These are phyloP conservation scores for Drosophila paracracens DNA, from an alignment of 2,888 invertebrate species.

Conservation along the genomic window DNA sequence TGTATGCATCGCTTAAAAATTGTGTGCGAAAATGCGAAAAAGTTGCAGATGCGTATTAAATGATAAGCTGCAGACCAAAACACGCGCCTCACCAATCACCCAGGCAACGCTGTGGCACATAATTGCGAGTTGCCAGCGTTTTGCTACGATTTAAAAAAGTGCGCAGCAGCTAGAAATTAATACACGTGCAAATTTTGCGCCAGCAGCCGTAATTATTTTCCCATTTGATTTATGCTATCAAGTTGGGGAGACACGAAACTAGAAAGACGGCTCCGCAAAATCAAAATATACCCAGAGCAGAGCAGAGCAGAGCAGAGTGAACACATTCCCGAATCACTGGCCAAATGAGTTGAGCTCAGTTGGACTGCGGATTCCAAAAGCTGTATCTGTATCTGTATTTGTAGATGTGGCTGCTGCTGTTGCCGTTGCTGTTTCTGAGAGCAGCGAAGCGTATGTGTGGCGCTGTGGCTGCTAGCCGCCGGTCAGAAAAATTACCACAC, in stretches of 20 bases:
- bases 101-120: conserved; percentile 51
- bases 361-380: conserved; percentile 14
- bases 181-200: conserved; percentile 77
- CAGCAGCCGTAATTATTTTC: conserved; percentile 81
- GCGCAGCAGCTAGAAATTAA: conserved; percentile 56
- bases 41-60: conserved; percentile 72
- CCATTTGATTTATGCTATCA: conserved; percentile 80
- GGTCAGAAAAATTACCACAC: conserved; percentile 65
- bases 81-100: conserved; percentile 54
- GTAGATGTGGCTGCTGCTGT: background rate
- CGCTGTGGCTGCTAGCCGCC: conserved; percentile 56
- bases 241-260: conserved; percentile 21
- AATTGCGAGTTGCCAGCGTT: conserved; percentile 69
- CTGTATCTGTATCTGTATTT: conserved; percentile 14
- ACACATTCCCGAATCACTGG: conserved; percentile 67
- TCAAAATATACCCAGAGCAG: conserved; percentile 25
- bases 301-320: conserved; percentile 29
- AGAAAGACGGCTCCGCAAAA: background rate
- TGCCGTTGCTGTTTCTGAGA: conserved; percentile 8
- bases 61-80: conserved; percentile 62
- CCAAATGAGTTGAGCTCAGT: conserved; percentile 49
- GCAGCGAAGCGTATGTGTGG: conserved; percentile 67
- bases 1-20: conserved; percentile 29
- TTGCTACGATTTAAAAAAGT: conserved; percentile 73
- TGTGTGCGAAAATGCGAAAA: conserved; percentile 66